Evolutionary conservation across 2,888 invertebrate genomes (phyloP).

Genomic region (Drosophila anceps): DNA sequence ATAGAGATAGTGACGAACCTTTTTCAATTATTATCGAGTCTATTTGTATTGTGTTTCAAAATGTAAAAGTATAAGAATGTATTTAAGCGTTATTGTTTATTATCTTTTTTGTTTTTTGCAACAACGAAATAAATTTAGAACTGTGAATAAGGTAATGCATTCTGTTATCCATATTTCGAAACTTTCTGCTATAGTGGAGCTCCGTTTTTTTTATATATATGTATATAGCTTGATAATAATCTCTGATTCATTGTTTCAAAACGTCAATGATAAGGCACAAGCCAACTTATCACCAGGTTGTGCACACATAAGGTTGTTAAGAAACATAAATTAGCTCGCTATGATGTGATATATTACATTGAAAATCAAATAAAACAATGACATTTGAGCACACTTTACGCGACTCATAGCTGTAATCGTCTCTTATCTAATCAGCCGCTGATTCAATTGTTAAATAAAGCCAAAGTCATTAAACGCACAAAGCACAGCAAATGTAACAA

Average conservation of each 20-base stretch:
- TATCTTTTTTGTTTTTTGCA: conserved; percentile 12
- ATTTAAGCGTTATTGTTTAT: conserved; percentile 11
- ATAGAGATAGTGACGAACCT: conserved; percentile 6
- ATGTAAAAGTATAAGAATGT: not conserved
- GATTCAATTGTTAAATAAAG: conserved; percentile 8
- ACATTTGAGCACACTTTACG: no score
- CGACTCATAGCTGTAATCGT: not conserved
- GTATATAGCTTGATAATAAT: not conserved
- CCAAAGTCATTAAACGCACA: not conserved
- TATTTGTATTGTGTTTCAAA: conserved; percentile 22
- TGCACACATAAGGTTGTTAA: not conserved
- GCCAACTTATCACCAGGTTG: not conserved
- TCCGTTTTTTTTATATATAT: no score
- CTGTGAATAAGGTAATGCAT: conserved; percentile 6
- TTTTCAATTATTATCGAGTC: conserved; percentile 9
- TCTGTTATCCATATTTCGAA: not conserved
- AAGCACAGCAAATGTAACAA: not conserved
- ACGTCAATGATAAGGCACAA: conserved; percentile 7
- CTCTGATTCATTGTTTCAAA: conserved; percentile 5
- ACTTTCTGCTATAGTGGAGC: no score
- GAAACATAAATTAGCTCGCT: not conserved
- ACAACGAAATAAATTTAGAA: conserved; percentile 36
- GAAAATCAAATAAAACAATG: not conserved
- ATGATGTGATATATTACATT: conserved; percentile 18
- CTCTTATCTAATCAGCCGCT: conserved; percentile 31